Conservation (phyloP, 2,888 invertebrate genomes). For the Timema podura region DNA sequence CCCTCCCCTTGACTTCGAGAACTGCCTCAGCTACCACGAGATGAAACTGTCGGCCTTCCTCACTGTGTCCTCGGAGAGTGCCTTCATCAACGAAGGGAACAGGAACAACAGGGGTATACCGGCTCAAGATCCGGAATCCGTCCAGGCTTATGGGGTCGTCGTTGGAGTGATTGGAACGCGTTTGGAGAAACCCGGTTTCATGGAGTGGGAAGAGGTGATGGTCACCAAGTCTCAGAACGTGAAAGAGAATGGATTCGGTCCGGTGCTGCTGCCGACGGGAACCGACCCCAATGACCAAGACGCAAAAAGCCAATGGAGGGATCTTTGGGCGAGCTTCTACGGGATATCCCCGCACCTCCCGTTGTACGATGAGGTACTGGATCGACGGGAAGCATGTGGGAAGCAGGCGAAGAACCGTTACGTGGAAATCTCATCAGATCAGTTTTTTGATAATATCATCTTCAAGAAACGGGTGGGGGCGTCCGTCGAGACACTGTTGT, state of each 20-base stretch:
- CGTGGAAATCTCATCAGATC: slow-evolving; percentile 34
- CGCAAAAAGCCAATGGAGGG: slow-evolving; percentile 29
- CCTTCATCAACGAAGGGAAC: slow-evolving; percentile 57
- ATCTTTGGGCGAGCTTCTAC: slow-evolving; percentile 42
- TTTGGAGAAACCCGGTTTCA: slow-evolving; percentile 50
- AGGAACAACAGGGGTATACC: slow-evolving; percentile 55
- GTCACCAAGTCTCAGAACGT: slow-evolving; percentile 54
- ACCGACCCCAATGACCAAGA: no score
- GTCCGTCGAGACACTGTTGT: slow-evolving; percentile 50
- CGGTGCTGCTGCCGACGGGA: background rate
- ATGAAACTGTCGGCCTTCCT: slow-evolving; percentile 58
- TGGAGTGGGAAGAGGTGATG: slow-evolving; percentile 61
- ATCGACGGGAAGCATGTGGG: slow-evolving; percentile 23
- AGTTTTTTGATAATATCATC: slow-evolving; percentile 39
- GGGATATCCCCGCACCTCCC: slow-evolving; percentile 40
- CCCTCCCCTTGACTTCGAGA: slow-evolving; percentile 43
- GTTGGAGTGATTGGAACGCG: slow-evolving; percentile 53
- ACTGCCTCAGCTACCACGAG: slow-evolving; percentile 61
- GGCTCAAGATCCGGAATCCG: slow-evolving; percentile 48
- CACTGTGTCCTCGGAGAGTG: slow-evolving; percentile 54
- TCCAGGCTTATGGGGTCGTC: slow-evolving; percentile 50
- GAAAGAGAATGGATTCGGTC: slow-evolving; percentile 47
- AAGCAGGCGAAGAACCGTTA: slow-evolving; percentile 18
- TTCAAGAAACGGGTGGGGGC: slow-evolving; percentile 41
- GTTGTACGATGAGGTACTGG: slow-evolving; percentile 39